Percentiles rank a stretch among this genome's conserved stretches.
Evolutionary conservation across 2,797 vertebrate species (phyloP).

Genomic region (Rhyacichthys aspro): DNA sequence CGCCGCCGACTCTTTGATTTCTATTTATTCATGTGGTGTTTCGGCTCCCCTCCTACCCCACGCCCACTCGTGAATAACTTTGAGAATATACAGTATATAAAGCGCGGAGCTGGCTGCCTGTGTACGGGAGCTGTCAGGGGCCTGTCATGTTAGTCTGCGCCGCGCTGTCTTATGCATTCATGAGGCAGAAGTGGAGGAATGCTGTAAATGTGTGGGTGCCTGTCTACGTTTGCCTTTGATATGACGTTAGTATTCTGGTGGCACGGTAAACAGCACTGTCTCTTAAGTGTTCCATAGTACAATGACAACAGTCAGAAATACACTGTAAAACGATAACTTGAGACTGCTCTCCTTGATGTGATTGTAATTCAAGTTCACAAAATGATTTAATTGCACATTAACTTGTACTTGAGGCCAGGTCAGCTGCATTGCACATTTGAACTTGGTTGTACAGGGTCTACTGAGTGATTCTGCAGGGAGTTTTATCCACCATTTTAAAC

Average conservation of each 20-base stretch:
- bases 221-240: slow-evolving; percentile 50
- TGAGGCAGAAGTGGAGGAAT: slow-evolving; percentile 67
- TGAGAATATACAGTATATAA: slow-evolving; percentile 66
- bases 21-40: slow-evolving; percentile 77
- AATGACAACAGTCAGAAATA: too few species aligned
- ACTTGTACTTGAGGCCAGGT: too few species aligned
- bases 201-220: slow-evolving; percentile 19
- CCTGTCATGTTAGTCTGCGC: slow-evolving; percentile 75
- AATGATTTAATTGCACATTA: too few species aligned
- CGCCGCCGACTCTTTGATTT: slow-evolving; percentile 68
- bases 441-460: too few species aligned
- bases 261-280: background rate
- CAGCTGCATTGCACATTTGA: too few species aligned
- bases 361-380: too few species aligned
- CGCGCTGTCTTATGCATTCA: slow-evolving; percentile 70
- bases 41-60: slow-evolving; percentile 21
- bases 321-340: too few species aligned
- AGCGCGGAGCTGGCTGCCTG: slow-evolving; percentile 63
- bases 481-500: too few species aligned
- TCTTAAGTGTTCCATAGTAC: too few species aligned
- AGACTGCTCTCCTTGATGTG: too few species aligned
- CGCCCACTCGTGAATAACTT: slow-evolving; percentile 66
- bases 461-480: too few species aligned
- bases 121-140: slow-evolving; percentile 74
- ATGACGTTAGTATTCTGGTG: slow-evolving; percentile 39